A percentile compares a stretch with the other conserved stretches of the same genome.
Evolutionary conservation across 2,797 vertebrate species (phyloP).

Genomic region (Smutsia gigantea): DNA sequence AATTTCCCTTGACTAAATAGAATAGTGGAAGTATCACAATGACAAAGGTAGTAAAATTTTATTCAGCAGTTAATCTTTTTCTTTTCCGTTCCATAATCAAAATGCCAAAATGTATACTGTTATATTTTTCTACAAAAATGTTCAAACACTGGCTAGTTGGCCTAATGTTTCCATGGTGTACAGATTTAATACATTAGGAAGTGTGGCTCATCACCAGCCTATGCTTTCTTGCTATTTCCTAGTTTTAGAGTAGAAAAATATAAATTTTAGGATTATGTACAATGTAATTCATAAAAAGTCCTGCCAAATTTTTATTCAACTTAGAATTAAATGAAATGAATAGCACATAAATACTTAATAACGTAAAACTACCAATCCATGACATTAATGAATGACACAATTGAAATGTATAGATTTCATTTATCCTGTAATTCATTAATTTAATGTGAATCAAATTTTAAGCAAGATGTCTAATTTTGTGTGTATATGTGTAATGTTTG

Average conservation of each 20-base stretch:
- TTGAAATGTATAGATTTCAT: not conserved
- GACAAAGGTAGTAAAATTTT: not conserved
- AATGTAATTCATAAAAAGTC: slow-evolving; percentile 4
- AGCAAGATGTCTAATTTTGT: not conserved
- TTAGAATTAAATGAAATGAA: slow-evolving; percentile 14
- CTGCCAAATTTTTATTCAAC: not conserved
- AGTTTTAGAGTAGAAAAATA: not conserved
- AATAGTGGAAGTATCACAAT: not conserved
- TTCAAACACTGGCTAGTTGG: not conserved
- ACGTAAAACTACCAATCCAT: not conserved
- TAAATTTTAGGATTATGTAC: not conserved
- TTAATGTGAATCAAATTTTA: slow-evolving; percentile 29
- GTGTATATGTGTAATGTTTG: not conserved
- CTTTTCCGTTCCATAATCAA: slow-evolving; percentile 37
- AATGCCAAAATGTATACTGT: not conserved
- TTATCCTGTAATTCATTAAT: slow-evolving; percentile 5
- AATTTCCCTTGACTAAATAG: not conserved
- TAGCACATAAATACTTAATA: not conserved
- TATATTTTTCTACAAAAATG: not conserved
- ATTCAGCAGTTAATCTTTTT: not conserved
- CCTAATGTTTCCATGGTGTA: not conserved
- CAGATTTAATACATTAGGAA: not conserved
- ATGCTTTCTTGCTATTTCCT: not conserved
- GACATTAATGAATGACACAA: not conserved
- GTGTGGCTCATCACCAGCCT: not conserved